phyloP scores from a whole-genome alignment of 2,888 invertebrate species.

The Electrophaes corylata region DNA sequence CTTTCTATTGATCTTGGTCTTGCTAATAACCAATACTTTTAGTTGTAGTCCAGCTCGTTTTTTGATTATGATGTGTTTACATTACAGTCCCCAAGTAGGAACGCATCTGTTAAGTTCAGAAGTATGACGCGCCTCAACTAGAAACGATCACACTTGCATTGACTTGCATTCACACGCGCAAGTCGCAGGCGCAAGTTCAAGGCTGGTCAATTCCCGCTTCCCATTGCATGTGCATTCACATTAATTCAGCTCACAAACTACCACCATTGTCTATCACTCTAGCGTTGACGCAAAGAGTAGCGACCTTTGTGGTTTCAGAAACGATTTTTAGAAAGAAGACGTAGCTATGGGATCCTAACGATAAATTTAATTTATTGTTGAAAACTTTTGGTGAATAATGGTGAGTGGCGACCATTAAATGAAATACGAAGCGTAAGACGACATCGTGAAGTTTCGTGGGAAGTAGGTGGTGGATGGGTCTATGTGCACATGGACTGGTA shows the following conservation, averaged over 20 bases:
- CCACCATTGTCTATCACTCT: conserved; percentile 81
- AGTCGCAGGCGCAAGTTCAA: conserved; percentile 77
- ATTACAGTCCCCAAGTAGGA: background rate
- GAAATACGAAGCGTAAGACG: too few relatives aligned
- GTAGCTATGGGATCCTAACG: background rate
- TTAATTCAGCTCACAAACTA: conserved; percentile 81
- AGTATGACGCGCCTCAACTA: conserved; percentile 5
- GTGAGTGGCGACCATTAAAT: too few relatives aligned
- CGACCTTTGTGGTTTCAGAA: background rate
- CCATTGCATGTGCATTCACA: conserved; percentile 77
- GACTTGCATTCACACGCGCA: conserved; percentile 34
- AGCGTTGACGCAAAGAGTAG: conserved; percentile 8
- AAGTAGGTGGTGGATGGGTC: too few relatives aligned
- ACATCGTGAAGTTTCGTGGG: too few relatives aligned
- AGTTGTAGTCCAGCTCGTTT: too few relatives aligned
- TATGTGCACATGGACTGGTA: too few relatives aligned
- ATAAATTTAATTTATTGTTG: background rate
- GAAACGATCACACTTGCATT: conserved; percentile 52
- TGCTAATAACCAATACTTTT: too few relatives aligned
- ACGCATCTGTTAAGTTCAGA: background rate
- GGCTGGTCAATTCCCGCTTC: conserved; percentile 77
- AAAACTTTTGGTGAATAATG: too few relatives aligned
- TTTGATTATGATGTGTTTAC: background rate
- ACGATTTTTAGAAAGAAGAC: background rate
- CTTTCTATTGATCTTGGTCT: too few relatives aligned